phyloP scores from a whole-genome alignment of 2,888 invertebrate genomes.

The Conistra vaccinii region DNA sequence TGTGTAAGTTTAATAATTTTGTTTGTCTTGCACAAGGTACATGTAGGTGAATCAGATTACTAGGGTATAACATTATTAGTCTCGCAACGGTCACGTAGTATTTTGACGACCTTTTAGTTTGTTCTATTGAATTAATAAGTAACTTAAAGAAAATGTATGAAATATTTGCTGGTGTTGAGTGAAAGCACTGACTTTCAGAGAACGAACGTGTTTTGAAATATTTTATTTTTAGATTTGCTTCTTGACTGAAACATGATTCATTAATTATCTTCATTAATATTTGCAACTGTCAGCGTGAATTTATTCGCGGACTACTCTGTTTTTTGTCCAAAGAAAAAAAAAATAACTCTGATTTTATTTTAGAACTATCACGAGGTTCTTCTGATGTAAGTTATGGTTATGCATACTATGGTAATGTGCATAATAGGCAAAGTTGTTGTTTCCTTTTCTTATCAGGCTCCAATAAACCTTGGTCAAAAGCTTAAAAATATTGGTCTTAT shows the following conservation, averaged over 20 bases:
- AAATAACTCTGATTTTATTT: neutral
- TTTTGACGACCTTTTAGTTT: constrained; percentile 29
- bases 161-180: constrained; percentile 25
- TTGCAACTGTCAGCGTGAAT: neutral
- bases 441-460: neutral
- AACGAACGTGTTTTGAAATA: constrained; percentile 26
- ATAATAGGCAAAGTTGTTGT: neutral
- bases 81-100: constrained; percentile 33
- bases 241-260: neutral
- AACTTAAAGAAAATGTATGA: constrained; percentile 28
- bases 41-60: constrained; percentile 10
- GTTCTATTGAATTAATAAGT: constrained; percentile 34
- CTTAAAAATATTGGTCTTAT: too few relatives aligned
- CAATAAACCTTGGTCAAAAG: too few relatives aligned
- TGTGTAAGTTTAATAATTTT: neutral
- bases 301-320: neutral
- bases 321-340: neutral
- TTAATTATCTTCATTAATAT: constrained; percentile 5
- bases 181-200: constrained; percentile 15
- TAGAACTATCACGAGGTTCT: too few relatives aligned
- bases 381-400: neutral
- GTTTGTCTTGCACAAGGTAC: neutral
- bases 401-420: too few relatives aligned
- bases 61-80: constrained; percentile 1
- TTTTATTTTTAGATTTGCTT: constrained; percentile 20